A percentile compares a stretch with the other conserved stretches of the same genome.
Evolutionary conservation across 2,113 vertebrate species (phyloP).

Genomic region (Aix galericulata): DNA sequence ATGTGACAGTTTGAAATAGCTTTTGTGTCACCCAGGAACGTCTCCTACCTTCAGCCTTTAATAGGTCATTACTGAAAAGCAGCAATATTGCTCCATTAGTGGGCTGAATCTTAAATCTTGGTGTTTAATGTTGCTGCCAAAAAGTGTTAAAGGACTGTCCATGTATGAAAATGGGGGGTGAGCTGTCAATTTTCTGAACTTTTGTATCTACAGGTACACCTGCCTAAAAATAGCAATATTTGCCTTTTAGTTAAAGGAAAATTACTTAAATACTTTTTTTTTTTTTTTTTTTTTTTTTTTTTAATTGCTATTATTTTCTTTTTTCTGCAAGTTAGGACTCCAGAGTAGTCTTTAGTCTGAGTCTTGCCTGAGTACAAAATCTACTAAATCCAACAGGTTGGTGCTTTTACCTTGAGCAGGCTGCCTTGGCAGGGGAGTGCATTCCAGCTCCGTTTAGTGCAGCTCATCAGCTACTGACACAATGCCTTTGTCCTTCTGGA

Average conservation of each 20-base stretch:
- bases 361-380: neutral
- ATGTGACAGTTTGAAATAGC: constrained; percentile 27
- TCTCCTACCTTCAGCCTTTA: constrained; percentile 2
- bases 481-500: neutral
- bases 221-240: neutral
- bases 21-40: neutral
- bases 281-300: neutral
- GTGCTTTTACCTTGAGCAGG: neutral
- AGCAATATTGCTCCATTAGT: neutral
- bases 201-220: neutral
- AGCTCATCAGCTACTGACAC: neutral
- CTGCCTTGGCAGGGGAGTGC: neutral
- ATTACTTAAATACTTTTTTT: neutral
- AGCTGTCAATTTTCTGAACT: neutral
- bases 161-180: neutral
- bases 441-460: neutral
- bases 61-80: constrained; percentile 16
- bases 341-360: neutral
- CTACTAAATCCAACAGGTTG: neutral
- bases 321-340: neutral
- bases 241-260: neutral
- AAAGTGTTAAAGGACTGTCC: neutral
- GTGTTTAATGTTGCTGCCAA: neutral
- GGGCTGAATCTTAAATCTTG: neutral
- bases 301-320: neutral